These are phyloP conservation scores for Agriopis marginaria DNA, from an alignment of 2,888 invertebrate species.

Conservation along the genomic window DNA sequence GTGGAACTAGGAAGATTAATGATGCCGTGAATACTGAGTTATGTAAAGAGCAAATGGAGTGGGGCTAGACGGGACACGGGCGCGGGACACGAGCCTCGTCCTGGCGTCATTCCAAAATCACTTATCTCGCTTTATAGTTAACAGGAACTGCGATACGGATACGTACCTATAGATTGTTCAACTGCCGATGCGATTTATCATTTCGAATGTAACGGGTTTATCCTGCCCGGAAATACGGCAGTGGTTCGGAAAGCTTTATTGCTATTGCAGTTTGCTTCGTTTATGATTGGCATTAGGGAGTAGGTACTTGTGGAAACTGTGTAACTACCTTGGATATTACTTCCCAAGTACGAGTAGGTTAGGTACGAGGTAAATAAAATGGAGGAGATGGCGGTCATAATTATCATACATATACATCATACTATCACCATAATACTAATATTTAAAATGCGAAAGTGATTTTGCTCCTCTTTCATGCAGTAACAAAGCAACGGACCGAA, in stretches of 20 bases:
- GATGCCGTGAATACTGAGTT: constrained; percentile 84
- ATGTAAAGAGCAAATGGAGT: constrained; percentile 84
- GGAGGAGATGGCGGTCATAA: no score
- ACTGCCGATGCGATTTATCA: constrained; percentile 57
- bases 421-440: no score
- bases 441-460: no score
- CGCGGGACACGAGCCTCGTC: constrained; percentile 57
- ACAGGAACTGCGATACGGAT: constrained; percentile 58
- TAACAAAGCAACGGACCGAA: no score
- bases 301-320: background rate
- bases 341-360: no score
- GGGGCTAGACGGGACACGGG: constrained; percentile 64
- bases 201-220: constrained; percentile 43
- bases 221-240: constrained; percentile 41
- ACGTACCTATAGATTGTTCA: constrained; percentile 38
- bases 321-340: background rate
- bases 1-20: constrained; percentile 85
- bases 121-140: constrained; percentile 78
- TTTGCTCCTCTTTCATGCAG: no score
- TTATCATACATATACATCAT: no score
- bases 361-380: no score
- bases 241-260: constrained; percentile 26
- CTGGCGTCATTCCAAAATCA: constrained; percentile 84
- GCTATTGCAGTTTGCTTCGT: constrained; percentile 20
- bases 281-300: constrained; percentile 42